phyloP scores from a whole-genome alignment of 2,113 vertebrate species.

The Hippocampus barbouri region DNA sequence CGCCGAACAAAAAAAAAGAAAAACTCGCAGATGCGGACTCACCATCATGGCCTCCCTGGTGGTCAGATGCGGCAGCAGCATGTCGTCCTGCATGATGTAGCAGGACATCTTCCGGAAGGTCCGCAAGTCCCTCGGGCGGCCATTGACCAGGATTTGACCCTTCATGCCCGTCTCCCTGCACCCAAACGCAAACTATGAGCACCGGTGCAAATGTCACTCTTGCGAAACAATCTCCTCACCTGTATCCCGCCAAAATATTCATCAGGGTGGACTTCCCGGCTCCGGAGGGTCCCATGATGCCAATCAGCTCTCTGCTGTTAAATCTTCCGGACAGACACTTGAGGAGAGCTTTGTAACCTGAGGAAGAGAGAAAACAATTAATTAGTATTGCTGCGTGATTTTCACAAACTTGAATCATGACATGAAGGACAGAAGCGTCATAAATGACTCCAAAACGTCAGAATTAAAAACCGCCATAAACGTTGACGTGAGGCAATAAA shows the following conservation, averaged over 20 bases:
- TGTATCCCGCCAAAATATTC: constrained; percentile 98
- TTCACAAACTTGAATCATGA: neutral
- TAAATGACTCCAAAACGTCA: neutral
- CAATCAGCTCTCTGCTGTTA: constrained; percentile 90
- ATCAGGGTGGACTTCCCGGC: constrained; percentile 96
- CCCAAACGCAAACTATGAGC: constrained; percentile 11
- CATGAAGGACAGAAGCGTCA: neutral
- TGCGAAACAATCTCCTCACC: constrained; percentile 67
- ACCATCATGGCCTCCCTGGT: constrained; percentile 97
- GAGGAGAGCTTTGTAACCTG: constrained; percentile 96
- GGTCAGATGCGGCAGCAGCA: constrained; percentile 92
- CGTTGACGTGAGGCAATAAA: constrained; percentile 12
- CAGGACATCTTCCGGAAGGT: constrained; percentile 99
- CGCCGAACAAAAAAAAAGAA: neutral
- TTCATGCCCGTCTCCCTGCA: constrained; percentile 94
- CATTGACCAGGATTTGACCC: constrained; percentile 92
- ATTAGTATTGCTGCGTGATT: neutral
- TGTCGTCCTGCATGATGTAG: constrained; percentile 99
- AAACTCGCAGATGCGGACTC: constrained; percentile 37
- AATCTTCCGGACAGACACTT: constrained; percentile 96
- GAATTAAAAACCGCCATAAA: neutral
- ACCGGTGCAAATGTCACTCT: neutral
- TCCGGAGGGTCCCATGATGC: constrained; percentile 97
- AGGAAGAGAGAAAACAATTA: neutral
- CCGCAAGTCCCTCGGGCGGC: constrained; percentile 83